These are phyloP conservation scores for Chaetops frenatus DNA, from an alignment of 2,113 vertebrate genomes.

Conservation along the genomic window DNA sequence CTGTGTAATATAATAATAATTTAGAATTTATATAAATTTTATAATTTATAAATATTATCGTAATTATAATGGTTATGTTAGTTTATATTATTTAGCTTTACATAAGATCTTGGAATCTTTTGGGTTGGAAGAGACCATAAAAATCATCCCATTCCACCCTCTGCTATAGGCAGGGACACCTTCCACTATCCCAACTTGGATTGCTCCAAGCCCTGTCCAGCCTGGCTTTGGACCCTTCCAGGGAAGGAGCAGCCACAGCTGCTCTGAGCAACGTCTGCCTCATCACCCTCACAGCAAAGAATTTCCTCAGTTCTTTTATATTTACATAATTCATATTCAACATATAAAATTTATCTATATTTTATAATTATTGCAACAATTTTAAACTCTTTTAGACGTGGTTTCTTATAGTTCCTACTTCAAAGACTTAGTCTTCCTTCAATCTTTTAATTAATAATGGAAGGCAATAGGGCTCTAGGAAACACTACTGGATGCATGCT, in stretches of 20 bases:
- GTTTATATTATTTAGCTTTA: neutral
- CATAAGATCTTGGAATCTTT: neutral
- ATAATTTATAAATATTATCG: too few species aligned
- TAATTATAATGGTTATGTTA: neutral
- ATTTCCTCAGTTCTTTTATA: neutral
- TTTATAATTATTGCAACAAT: neutral
- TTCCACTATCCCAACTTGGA: neutral
- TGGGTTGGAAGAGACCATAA: neutral
- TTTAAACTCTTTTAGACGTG: neutral
- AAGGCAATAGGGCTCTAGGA: neutral
- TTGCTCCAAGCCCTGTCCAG: neutral
- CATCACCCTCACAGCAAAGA: neutral
- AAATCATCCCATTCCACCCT: neutral
- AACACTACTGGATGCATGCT: neutral
- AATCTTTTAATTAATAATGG: neutral
- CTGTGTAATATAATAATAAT: neutral
- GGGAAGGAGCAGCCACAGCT: neutral
- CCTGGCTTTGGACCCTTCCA: neutral
- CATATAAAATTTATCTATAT: neutral
- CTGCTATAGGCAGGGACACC: neutral
- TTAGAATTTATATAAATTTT: neutral
- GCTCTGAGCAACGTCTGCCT: neutral
- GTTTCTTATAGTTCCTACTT: neutral
- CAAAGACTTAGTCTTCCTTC: neutral
- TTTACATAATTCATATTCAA: neutral